Base-by-base conservation (phyloP, 2,797 vertebrate genomes). In the Myoxocephalus aenaeus region DNA sequence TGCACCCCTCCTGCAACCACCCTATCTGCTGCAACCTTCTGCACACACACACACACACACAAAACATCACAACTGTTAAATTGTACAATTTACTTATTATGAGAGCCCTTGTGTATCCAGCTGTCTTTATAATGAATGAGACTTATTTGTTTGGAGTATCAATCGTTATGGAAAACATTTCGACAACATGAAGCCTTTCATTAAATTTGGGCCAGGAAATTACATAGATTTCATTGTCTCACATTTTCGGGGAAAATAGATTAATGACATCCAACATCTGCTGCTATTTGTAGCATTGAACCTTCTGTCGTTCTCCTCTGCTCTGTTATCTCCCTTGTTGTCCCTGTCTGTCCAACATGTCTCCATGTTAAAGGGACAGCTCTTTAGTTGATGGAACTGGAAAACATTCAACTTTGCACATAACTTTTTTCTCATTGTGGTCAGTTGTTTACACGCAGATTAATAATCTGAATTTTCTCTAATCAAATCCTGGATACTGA, bases 1-100 rank as follows among this genome's bases (percentile, higher is more conserved):
- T 73, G 74, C 90, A 90, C 89, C 89, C 87, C 80, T 79, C 76
- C 77, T 87, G 32, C 70, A 61, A 17, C 74, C 77, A 22, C 61
- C 36, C 80, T 85, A 50, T 75, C 68, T 75, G 34, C 83, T 78
- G 50, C 66, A 77, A 50, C 62, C 29, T 74, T 62, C 34, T 62
- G 3, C 65, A 22, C 9, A 29, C 58, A 36, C 63, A 73, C 62
- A 72, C 54, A 70, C 38, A 50, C n/a, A 57, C 25, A 46, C 54
- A 54, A 46, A 61, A 14, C n/a, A 46, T 58, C 36, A 59, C 67
- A 65, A 59, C 7, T 40, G 13, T 62, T 74, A 53, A 66, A 79
- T 62, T 0, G 0, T 22, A 61, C 25, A 54, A 12, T 61, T 72
- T 38, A 15, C 44, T 34, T 56, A 50, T 64, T 54, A 61, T 48